Base-by-base conservation (phyloP, 2,797 vertebrate species). In the Rallus crepitans region DNA sequence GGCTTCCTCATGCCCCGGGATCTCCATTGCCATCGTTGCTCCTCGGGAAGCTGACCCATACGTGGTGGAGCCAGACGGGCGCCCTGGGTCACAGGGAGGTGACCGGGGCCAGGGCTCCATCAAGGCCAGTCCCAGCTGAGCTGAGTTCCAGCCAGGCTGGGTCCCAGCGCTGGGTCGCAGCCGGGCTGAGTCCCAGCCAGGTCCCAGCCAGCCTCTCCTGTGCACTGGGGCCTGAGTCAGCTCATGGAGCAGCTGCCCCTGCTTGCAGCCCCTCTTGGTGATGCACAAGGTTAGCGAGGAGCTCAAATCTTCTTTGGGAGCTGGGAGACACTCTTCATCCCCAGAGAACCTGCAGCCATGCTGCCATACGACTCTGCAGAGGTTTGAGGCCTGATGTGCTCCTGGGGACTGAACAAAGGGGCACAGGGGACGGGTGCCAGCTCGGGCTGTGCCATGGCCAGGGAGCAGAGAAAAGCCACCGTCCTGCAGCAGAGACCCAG, bases 261-360 rank as follows among this genome's bases (percentile, higher is more conserved):
- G 39, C 78, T 68, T 55, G 30, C 40, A 52, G 71, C 35, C 35
- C n/a, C 6, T 37, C 12, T 80, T 47, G 16, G 40, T 31, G 23
- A 79, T 0, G 0, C 2, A 1, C 1, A 1, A 24, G 9, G 31
- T 30, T 37, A 55, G 25, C 7, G 40, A 87, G 24, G 19, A 56
- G 18, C 24, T 25, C 42, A 60, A 16, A 50, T 11, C 13, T 31
- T 50, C 13, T 33, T 9, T 68, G n/a, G 75, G 30, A 85, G 23
- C 63, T 71, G 48, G 30, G 17, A 92, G 37, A 63, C 17, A 75
- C 20, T 65, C 25, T 64, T 82, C 7, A 57, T 6, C 9, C 27
- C 21, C 37, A 83, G 45, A 57, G 0, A 85, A 85, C 9, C 45
- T 27, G 25, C 12, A 65, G 45, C 15, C 0, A 2, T 15, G 28